phyloP scores from a whole-genome alignment of 2,888 invertebrate genomes.

The Tetrapedia diversipes region DNA sequence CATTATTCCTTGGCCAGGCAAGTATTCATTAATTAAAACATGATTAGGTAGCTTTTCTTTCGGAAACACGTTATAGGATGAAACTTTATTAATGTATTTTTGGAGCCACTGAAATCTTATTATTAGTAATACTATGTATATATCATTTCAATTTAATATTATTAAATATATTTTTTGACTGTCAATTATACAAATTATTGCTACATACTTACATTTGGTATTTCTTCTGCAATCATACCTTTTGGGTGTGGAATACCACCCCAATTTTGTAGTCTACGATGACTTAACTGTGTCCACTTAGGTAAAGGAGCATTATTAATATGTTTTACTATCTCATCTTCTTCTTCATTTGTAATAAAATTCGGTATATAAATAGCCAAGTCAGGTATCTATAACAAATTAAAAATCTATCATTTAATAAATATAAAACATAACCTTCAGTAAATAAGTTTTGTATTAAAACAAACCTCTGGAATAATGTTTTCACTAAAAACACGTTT shows the following conservation, averaged over 20 bases:
- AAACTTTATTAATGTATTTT: conserved; percentile 88
- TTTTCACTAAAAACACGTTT: conserved; percentile 30
- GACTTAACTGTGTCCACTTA: conserved; percentile 97
- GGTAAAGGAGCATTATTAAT: conserved; percentile 93
- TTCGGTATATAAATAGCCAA: conserved; percentile 92
- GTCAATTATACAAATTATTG: background rate
- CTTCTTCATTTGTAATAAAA: conserved; percentile 91
- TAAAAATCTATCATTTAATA: background rate
- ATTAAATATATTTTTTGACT: background rate
- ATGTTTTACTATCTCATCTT: conserved; percentile 88
- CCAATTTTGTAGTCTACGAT: conserved; percentile 98
- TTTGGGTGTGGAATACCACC: conserved; percentile 97
- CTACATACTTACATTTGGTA: conserved; percentile 86
- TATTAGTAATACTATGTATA: conserved; percentile 2
- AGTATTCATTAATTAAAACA: conserved; percentile 97
- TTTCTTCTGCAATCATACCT: conserved; percentile 95
- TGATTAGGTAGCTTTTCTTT: conserved; percentile 91
- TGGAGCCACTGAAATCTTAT: conserved; percentile 88
- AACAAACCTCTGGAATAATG: conserved; percentile 53
- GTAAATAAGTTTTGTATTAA: background rate
- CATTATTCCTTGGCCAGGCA: conserved; percentile 97
- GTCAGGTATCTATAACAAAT: conserved; percentile 84
- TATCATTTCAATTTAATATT: background rate
- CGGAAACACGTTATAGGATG: conserved; percentile 88
- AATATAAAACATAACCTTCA: conserved; percentile 43